Conservation (phyloP, 2,888 invertebrate genomes). For the Dyspetes luteomarginatus region DNA sequence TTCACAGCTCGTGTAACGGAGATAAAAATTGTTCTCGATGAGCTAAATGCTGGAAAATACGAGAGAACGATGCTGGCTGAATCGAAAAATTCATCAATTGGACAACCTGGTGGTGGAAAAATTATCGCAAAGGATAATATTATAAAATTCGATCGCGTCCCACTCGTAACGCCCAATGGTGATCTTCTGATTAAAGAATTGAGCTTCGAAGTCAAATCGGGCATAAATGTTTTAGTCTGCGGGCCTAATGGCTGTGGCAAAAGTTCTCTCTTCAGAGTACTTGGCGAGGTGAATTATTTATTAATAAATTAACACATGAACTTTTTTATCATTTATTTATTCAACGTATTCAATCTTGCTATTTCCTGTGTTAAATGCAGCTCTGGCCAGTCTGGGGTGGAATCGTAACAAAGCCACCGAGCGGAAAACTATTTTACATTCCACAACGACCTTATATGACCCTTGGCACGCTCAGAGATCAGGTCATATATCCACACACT, state of each 20-base stretch:
- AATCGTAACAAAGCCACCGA: slow-evolving; percentile 96
- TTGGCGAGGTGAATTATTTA: slow-evolving; percentile 90
- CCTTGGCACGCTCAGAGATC: slow-evolving; percentile 96
- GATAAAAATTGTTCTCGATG: slow-evolving; percentile 92
- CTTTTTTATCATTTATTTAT: neutral
- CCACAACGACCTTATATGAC: slow-evolving; percentile 99
- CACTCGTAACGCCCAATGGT: slow-evolving; percentile 98
- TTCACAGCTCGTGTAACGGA: slow-evolving; percentile 97
- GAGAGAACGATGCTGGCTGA: slow-evolving; percentile 88
- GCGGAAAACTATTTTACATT: slow-evolving; percentile 98
- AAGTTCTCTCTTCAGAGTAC: slow-evolving; percentile 97
- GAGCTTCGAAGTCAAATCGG: slow-evolving; percentile 95
- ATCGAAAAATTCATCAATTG: slow-evolving; percentile 85
- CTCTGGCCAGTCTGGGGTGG: slow-evolving; percentile 99
- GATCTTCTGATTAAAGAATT: slow-evolving; percentile 96
- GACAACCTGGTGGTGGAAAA: slow-evolving; percentile 89
- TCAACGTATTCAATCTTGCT: slow-evolving; percentile 23
- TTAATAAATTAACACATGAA: neutral
- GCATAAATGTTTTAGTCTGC: slow-evolving; percentile 98
- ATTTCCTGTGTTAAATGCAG: slow-evolving; percentile 75
- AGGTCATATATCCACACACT: slow-evolving; percentile 97
- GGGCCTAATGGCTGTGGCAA: slow-evolving; percentile 99
- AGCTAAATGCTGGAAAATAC: slow-evolving; percentile 92
- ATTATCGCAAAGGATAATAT: slow-evolving; percentile 94
- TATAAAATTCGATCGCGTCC: slow-evolving; percentile 96